phyloP scores from a whole-genome alignment of 2,113 vertebrate species.

The Paraplagusia blochii region DNA sequence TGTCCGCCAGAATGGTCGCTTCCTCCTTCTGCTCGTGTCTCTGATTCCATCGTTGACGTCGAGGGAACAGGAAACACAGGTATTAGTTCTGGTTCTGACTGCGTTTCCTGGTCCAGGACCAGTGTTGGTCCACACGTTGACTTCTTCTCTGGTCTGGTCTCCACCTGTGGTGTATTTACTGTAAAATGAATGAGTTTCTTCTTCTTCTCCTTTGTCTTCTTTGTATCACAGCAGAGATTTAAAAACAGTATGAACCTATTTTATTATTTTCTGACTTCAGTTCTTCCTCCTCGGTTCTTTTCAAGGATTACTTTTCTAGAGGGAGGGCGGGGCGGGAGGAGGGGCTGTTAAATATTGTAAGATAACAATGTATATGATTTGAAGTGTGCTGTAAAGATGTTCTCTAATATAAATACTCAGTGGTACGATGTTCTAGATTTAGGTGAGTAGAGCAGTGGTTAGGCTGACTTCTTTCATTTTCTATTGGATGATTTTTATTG shows the following conservation, averaged over 20 bases:
- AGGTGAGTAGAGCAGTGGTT: slow-evolving; percentile 88
- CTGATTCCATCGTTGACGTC: no score
- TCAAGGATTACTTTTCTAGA: slow-evolving; percentile 76
- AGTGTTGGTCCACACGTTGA: slow-evolving; percentile 74
- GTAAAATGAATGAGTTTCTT: no score
- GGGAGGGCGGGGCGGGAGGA: slow-evolving; percentile 71
- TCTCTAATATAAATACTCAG: slow-evolving; percentile 90
- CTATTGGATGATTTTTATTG: slow-evolving; percentile 91
- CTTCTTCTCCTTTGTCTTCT: slow-evolving; percentile 32
- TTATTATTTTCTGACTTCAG: slow-evolving; percentile 79
- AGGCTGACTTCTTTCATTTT: slow-evolving; percentile 89
- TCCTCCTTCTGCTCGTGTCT: no score
- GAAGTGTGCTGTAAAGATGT: slow-evolving; percentile 93
- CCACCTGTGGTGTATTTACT: no score
- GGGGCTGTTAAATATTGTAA: slow-evolving; percentile 79
- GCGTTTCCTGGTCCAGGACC: slow-evolving; percentile 20
- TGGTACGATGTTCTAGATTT: slow-evolving; percentile 90
- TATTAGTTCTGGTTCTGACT: no score
- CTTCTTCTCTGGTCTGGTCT: no score
- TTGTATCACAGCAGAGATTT: slow-evolving; percentile 88
- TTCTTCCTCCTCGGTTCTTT: slow-evolving; percentile 70
- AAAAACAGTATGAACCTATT: slow-evolving; percentile 85
- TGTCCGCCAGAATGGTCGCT: no score
- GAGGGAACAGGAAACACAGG: no score
- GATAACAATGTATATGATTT: slow-evolving; percentile 88